phyloP scores from a whole-genome alignment of 2,888 invertebrate genomes.

The Himalopsyche kuldschensis region DNA sequence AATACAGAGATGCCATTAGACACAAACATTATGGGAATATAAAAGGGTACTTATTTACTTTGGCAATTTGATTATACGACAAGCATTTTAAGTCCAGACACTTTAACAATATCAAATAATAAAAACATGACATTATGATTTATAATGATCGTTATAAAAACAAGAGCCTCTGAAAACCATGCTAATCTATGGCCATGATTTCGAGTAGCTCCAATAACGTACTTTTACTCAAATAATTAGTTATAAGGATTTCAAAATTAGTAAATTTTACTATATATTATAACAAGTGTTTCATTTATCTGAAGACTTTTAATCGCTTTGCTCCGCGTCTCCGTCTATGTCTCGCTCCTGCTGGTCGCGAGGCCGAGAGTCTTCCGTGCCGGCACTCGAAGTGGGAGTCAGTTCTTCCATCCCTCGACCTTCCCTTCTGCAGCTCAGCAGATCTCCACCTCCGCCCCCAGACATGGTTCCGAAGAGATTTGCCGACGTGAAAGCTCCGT shows the following conservation, averaged over 20 bases:
- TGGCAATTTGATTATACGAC: neutral
- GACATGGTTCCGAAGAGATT: slow-evolving; percentile 31
- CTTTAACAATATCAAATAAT: neutral
- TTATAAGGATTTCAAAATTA: slow-evolving; percentile 1
- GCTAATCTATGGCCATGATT: neutral
- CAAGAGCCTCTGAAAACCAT: neutral
- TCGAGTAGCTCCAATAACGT: neutral
- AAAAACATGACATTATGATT: neutral
- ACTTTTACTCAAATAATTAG: neutral
- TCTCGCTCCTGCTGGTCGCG: slow-evolving; percentile 59
- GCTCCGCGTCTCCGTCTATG: slow-evolving; percentile 61
- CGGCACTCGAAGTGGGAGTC: slow-evolving; percentile 59
- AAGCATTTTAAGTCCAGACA: neutral
- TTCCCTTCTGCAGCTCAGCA: slow-evolving; percentile 23
- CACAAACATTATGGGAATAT: neutral
- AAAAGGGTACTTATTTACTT: neutral
- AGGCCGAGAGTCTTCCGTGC: slow-evolving; percentile 60
- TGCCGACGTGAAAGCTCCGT: slow-evolving; percentile 43
- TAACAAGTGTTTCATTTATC: neutral
- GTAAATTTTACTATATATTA: neutral
- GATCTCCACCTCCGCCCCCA: slow-evolving; percentile 26
- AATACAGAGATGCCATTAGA: neutral
- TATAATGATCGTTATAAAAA: neutral
- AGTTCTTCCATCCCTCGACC: slow-evolving; percentile 52
- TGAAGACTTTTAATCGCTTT: slow-evolving; percentile 53